Base-by-base conservation (phyloP, 2,797 vertebrate species). In the Threskiornis aethiopicus region DNA sequence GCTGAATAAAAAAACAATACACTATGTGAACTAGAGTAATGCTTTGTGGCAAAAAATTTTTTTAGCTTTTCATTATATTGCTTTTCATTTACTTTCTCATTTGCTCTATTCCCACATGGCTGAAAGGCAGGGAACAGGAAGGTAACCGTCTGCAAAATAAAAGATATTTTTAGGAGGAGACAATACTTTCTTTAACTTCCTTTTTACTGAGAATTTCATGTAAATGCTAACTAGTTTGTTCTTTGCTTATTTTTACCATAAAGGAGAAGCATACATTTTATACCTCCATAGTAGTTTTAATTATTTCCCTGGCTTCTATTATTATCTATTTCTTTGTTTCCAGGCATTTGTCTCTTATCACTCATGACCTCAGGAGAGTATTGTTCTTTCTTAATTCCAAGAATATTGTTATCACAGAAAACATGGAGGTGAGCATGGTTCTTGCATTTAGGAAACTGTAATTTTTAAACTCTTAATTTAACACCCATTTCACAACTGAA, bases 41-140 rank as follows among this genome's bases (percentile, higher is more conserved):
- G 37, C 1, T 1, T 83, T 78, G 51, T 62, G 42, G 21, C 25
- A 81, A 73, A 11, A 10, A 5, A 5, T 7, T 70, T 52, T 52
- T 73, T 58, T 26, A 33, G 18, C 70, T 84, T 96, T 91, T 87
- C 28, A 47, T 85, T 77, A 52, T 75, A 64, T 49, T 66, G 35
- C 37, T 91, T 93, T 96, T 95, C 37, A 90, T 76, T 94, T 92
- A 33, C 21, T 89, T 95, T 93, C 64, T 88, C 76, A 88, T 94
- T 92, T 82, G 52, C 6, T 93, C 21, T 90, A 61, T 89, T 96
- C 69, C 46, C 62, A 88, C 44, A 28, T 28, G n/a, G 55, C 47
- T 85, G 20, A 94, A 75, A 90, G 64, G 39, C 58, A 89, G 18
- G 7, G 76, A 94, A 91, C 51, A 81, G 31, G n/a, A 87, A 86